Evolutionary conservation across 2,888 invertebrate species (phyloP).

Genomic region (Nasonovia ribisnigri): DNA sequence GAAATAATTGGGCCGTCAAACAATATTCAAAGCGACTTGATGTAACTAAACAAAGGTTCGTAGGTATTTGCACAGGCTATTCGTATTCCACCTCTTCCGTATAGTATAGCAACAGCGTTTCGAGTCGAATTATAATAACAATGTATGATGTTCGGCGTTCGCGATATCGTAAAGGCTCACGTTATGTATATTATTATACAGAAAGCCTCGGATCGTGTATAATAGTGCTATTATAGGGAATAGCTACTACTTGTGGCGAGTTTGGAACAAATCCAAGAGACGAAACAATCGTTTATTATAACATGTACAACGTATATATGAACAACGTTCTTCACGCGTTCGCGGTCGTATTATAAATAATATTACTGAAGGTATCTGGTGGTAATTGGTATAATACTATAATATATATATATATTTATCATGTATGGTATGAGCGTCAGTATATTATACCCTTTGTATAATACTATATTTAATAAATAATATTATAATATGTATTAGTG

Average conservation of each 20-base stretch:
- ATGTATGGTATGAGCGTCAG: background rate
- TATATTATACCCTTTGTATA: background rate
- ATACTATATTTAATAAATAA: background rate
- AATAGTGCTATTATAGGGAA: background rate
- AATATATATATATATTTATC: background rate
- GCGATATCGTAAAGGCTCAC: background rate
- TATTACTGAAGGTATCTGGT: background rate
- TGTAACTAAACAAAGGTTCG: background rate
- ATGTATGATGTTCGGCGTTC: background rate
- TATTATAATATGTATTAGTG: background rate
- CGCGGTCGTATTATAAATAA: background rate
- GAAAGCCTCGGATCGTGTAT: background rate
- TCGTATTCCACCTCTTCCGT: background rate
- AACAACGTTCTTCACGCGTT: background rate
- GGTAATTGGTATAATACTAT: background rate
- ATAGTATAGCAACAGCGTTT: background rate
- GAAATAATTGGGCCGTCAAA: constrained; percentile 49
- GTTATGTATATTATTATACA: background rate
- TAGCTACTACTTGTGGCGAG: constrained; percentile 10
- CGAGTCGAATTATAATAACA: background rate
- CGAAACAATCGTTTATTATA: constrained; percentile 5
- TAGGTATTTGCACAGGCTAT: background rate
- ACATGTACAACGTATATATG: background rate
- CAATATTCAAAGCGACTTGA: constrained; percentile 38
- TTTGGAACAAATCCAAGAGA: constrained; percentile 22